Conservation (phyloP, 2,797 vertebrate species). For the Falco cherrug region DNA sequence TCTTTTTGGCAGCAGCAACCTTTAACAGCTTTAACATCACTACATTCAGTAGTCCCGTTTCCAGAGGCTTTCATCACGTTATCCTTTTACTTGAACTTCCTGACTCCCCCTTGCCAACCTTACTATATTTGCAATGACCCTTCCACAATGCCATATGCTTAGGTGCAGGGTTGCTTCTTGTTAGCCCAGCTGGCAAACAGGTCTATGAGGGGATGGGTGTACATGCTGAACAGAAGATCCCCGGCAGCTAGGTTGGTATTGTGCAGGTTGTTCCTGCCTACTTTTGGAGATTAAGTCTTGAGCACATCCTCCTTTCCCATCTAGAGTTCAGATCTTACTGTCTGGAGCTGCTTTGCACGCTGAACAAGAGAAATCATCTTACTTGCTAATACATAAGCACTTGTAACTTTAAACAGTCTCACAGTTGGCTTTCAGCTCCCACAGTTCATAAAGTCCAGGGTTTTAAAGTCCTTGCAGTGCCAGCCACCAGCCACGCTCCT, state of each 20-base stretch:
- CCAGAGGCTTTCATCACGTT: neutral
- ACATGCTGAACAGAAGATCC: neutral
- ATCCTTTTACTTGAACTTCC: neutral
- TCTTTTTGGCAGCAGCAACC: neutral
- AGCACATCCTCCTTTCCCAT: neutral
- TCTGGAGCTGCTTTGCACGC: neutral
- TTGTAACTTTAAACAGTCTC: neutral
- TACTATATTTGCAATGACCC: neutral
- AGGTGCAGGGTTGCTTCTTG: neutral
- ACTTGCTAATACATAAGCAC: rapidly evolving
- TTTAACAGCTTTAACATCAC: neutral
- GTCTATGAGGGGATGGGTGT: neutral
- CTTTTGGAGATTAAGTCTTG: neutral
- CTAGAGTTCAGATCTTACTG: neutral
- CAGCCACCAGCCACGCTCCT: neutral
- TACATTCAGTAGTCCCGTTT: neutral
- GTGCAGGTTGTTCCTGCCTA: neutral
- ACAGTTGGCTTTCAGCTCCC: neutral
- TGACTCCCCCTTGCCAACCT: neutral
- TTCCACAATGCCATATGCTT: neutral
- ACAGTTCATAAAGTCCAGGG: neutral
- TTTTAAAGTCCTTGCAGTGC: neutral
- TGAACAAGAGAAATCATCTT: neutral
- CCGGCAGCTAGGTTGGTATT: neutral
- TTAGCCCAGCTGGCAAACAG: neutral